Evolutionary conservation across 2,797 vertebrate species (phyloP).

Genomic region (Sus cebifrons): DNA sequence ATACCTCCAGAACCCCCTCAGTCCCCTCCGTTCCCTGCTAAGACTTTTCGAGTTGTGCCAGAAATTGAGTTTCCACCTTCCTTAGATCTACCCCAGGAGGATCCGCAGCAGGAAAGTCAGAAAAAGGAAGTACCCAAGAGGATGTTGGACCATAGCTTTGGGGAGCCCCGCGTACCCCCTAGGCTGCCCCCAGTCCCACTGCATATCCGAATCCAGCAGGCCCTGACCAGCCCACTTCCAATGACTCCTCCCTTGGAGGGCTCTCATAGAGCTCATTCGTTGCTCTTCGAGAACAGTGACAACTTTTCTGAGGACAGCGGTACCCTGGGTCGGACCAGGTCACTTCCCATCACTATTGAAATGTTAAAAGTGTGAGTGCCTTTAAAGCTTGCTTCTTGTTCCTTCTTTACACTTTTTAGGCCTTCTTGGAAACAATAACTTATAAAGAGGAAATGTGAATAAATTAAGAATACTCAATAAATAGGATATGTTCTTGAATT

Average conservation of each 20-base stretch:
- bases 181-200: conserved; percentile 94
- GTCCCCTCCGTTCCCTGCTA: conserved; percentile 87
- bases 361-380: conserved; percentile 97
- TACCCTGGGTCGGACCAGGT: conserved; percentile 91
- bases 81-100: conserved; percentile 83
- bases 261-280: conserved; percentile 95
- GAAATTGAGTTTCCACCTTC: conserved; percentile 60
- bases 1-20: conserved; percentile 92
- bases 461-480: conserved; percentile 9
- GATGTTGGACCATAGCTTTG: conserved; percentile 85
- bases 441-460: conserved; percentile 54
- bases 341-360: conserved; percentile 97
- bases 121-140: conserved; percentile 77
- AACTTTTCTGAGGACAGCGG: conserved; percentile 92
- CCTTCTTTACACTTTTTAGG: conserved; percentile 4
- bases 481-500: conserved; percentile 38
- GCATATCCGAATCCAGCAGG: conserved; percentile 99
- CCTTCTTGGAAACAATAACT: conserved; percentile 14
- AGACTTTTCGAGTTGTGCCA: conserved; percentile 84
- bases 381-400: conserved; percentile 43
- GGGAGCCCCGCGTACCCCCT: conserved; percentile 87
- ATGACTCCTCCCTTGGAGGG: conserved; percentile 93
- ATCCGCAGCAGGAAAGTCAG: conserved; percentile 83
- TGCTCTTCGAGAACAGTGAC: conserved; percentile 95
- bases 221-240: conserved; percentile 95